Conservation (phyloP, 1,140 invertebrate genomes). For the Anastatus disparis region DNA sequence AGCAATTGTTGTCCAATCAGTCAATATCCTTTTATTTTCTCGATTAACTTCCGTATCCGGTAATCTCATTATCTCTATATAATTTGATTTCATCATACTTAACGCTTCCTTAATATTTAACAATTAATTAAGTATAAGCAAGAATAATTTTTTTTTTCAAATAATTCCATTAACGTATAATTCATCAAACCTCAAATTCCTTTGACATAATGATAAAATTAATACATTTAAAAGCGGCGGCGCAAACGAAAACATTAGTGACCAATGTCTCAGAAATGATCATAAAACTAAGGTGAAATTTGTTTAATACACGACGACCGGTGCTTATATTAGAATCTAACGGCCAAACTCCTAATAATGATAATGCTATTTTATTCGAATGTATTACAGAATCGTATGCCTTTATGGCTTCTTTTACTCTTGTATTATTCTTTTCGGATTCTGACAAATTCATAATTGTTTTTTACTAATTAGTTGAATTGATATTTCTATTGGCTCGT, state of each 20-base stretch:
- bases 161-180: neutral
- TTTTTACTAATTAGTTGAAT: too few species aligned
- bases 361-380: neutral
- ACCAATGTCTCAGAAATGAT: slow-evolving; percentile 7
- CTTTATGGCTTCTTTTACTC: too few species aligned
- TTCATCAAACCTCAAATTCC: slow-evolving; percentile 7
- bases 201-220: neutral
- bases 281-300: neutral
- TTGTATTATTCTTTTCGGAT: too few species aligned
- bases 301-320: neutral
- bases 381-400: too few species aligned
- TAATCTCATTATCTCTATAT: neutral
- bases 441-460: too few species aligned
- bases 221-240: neutral
- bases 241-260: neutral
- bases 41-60: neutral
- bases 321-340: neutral
- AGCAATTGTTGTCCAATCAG: neutral
- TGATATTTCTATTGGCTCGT: too few species aligned
- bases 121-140: neutral
- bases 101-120: neutral
- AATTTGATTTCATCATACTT: slow-evolving; percentile 1
- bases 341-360: slow-evolving; percentile 1
- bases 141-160: neutral
- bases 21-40: neutral